Conservation (phyloP, 2,113 vertebrate genomes). For the Calidris pugnax region DNA sequence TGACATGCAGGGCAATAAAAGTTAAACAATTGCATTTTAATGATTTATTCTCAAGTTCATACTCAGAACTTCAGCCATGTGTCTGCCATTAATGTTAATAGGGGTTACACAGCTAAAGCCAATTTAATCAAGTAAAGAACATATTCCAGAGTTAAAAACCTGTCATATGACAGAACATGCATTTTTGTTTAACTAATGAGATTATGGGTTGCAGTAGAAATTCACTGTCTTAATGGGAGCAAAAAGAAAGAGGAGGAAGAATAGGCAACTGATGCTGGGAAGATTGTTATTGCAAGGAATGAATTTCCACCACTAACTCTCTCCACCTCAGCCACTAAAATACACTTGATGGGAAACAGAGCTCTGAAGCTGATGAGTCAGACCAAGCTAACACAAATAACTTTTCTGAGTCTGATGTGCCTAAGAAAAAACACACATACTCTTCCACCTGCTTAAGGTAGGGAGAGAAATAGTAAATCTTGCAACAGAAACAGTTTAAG, state of each 20-base stretch:
- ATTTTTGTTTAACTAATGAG: slow-evolving; percentile 60
- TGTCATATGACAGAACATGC: slow-evolving; percentile 19
- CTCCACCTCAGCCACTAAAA: background rate
- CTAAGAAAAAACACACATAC: background rate
- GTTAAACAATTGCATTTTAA: slow-evolving; percentile 29
- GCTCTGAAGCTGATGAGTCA: background rate
- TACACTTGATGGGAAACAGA: background rate
- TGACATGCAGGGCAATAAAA: slow-evolving; percentile 27
- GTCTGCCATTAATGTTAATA: slow-evolving; percentile 55
- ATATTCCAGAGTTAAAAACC: slow-evolving; percentile 25
- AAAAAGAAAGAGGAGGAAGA: background rate
- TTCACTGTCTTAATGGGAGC: background rate
- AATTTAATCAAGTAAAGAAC: slow-evolving; percentile 59
- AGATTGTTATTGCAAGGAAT: background rate
- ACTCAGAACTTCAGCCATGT: slow-evolving; percentile 17
- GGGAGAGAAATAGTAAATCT: background rate
- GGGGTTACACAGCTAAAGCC: slow-evolving; percentile 39
- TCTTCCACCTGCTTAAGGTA: background rate
- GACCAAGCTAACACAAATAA: background rate
- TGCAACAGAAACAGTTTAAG: background rate
- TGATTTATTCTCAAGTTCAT: slow-evolving; percentile 46
- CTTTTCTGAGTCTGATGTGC: background rate
- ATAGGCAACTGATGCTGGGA: background rate
- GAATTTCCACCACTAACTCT: background rate
- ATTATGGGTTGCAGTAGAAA: slow-evolving; percentile 11